Base-by-base conservation (phyloP, 2,797 vertebrate species). In the Pristis pectinata region DNA sequence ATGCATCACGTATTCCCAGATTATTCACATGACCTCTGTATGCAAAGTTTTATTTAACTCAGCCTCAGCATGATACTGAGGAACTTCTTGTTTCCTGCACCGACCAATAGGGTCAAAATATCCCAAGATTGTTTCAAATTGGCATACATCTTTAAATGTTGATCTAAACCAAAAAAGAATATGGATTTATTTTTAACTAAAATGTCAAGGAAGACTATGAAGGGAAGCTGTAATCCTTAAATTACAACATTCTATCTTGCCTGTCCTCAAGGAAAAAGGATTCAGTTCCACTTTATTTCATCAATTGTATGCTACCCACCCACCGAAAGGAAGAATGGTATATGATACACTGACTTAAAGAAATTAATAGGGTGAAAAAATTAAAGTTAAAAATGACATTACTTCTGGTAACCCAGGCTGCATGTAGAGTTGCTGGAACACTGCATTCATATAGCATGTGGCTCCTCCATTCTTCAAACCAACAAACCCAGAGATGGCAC, bases 371-470 rank as follows among this genome's bases (percentile, higher is more conserved):
- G 27, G 49, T 0, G 10, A 19, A 49, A 76, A 34, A 76, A 41
- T 34, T 13, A 94, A 11, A 93, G 27, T 94, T 34, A 44, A 76
- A 41, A 94, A 67, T 61, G 56, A n/a, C 34, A 82, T 96, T 96
- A 99, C 99, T 98, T 99, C 99, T 76, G 99, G 97, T 30, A 99
- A 98, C 91, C 99, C 99, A 0, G 99, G 99, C 95, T 99, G 99
- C 99, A 99, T 99, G 94, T 99, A 99, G 0, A 99, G 98, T 96
- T 99, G 99, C 96, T 99, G 99, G 97, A 99, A 99, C 95, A 99
- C 98, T 0, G 99, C 99, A 7, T 99, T 99, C 99, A 99, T 99
- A 96, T 99, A 99, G 96, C 99, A 99, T 0, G 99, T 99, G 24
- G 99, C 99, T 2, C 99, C 99, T 27, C 99, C 99, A 0, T 99